phyloP scores from a whole-genome alignment of 2,113 vertebrate species.

The Cichladusa arquata region DNA sequence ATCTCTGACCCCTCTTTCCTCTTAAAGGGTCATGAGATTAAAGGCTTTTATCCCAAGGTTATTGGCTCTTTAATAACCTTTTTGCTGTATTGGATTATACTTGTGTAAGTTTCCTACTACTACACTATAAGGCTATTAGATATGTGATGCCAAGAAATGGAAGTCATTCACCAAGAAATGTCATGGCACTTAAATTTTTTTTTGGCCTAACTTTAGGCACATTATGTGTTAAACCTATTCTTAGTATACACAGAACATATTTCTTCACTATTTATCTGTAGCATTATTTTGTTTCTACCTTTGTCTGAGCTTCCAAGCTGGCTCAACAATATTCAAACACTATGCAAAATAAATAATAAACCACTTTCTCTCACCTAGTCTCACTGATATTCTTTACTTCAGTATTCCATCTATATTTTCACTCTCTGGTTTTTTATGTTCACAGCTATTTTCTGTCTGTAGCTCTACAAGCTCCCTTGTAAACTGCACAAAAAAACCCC shows the following conservation, averaged over 20 bases:
- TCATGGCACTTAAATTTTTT: not conserved
- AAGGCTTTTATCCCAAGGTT: not conserved
- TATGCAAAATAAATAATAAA: not conserved
- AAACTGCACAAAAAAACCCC: not conserved
- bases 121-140: not conserved
- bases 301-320: not conserved
- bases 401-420: not conserved
- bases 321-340: not conserved
- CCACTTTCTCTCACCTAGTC: not conserved
- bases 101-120: not conserved
- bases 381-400: not conserved
- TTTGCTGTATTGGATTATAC: not conserved
- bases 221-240: not conserved
- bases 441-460: not conserved
- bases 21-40: not conserved
- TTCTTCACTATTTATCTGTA: not conserved
- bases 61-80: not conserved
- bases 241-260: not conserved
- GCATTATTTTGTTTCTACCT: not conserved
- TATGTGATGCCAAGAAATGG: not conserved
- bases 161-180: not conserved
- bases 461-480: not conserved
- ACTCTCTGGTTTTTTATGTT: not conserved
- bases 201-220: not conserved
- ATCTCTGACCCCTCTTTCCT: not conserved